phyloP scores from a whole-genome alignment of 1,140 invertebrate genomes.

The Olivierus martensii region DNA sequence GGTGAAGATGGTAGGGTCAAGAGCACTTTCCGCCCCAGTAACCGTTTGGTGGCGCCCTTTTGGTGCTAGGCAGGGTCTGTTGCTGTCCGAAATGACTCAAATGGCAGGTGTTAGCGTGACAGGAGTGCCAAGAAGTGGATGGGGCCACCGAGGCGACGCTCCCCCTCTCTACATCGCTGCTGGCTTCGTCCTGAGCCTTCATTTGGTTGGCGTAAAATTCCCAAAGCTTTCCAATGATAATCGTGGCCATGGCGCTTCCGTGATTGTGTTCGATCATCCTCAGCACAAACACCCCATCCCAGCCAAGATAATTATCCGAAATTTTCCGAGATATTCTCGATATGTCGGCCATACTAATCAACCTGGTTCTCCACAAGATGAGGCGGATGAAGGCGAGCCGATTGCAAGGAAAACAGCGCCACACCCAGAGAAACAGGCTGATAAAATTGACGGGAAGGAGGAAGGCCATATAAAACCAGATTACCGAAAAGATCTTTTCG shows the following conservation, averaged over 20 bases:
- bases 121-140: constrained; percentile 24
- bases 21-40: background rate
- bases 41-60: background rate
- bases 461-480: constrained; percentile 33
- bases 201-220: constrained; percentile 27
- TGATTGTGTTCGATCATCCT: constrained; percentile 33
- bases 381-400: constrained; percentile 29
- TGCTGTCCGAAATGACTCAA: constrained; percentile 19
- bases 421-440: constrained; percentile 30
- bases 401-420: constrained; percentile 28
- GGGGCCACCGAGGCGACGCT: constrained; percentile 17
- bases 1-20: too few species aligned
- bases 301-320: constrained; percentile 29
- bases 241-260: constrained; percentile 28
- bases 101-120: constrained; percentile 22
- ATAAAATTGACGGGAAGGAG: constrained; percentile 29
- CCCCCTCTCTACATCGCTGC: constrained; percentile 15
- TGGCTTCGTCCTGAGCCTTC: constrained; percentile 24
- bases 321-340: constrained; percentile 27
- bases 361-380: constrained; percentile 28
- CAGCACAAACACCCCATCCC: constrained; percentile 32
- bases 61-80: background rate
- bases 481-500: constrained; percentile 38
- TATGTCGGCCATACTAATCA: constrained; percentile 26
- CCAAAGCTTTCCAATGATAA: constrained; percentile 24